Evolutionary conservation across 1,140 invertebrate species (phyloP).

Genomic region (Leptestheria dahalacensis): DNA sequence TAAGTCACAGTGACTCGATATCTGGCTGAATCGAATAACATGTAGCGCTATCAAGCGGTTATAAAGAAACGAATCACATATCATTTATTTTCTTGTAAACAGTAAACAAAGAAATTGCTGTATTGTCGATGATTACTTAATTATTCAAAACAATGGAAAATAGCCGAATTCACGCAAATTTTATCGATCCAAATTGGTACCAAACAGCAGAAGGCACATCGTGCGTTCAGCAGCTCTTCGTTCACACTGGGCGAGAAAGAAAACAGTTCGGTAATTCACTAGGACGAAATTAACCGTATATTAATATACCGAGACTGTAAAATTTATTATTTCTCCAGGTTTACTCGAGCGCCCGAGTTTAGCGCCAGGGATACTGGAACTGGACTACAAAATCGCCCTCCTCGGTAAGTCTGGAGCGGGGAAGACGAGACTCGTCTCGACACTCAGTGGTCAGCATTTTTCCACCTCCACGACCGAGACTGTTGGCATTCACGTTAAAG

Average conservation of each 20-base stretch:
- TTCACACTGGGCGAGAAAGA: constrained; percentile 28
- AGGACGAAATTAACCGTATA: too few species aligned
- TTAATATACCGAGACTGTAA: too few species aligned
- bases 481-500: constrained; percentile 38
- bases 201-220: constrained; percentile 32
- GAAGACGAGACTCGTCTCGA: constrained; percentile 37
- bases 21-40: not conserved
- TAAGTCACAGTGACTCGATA: too few species aligned
- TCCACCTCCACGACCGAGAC: constrained; percentile 38
- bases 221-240: constrained; percentile 31
- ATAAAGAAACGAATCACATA: not conserved
- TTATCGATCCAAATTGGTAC: constrained; percentile 26
- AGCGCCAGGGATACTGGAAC: constrained; percentile 35
- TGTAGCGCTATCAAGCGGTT: not conserved
- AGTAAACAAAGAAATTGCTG: not conserved
- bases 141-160: not conserved
- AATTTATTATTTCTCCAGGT: constrained; percentile 31
- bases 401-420: constrained; percentile 39
- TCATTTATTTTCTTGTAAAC: not conserved
- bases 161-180: not conserved
- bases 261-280: constrained; percentile 33
- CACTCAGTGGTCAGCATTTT: too few species aligned
- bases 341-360: constrained; percentile 37
- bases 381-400: constrained; percentile 41
- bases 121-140: not conserved